Evolutionary conservation across 2,113 vertebrate species (phyloP), one percentile per base, ranked within the genome.

Genomic region (Pipra filicauda): DNA sequence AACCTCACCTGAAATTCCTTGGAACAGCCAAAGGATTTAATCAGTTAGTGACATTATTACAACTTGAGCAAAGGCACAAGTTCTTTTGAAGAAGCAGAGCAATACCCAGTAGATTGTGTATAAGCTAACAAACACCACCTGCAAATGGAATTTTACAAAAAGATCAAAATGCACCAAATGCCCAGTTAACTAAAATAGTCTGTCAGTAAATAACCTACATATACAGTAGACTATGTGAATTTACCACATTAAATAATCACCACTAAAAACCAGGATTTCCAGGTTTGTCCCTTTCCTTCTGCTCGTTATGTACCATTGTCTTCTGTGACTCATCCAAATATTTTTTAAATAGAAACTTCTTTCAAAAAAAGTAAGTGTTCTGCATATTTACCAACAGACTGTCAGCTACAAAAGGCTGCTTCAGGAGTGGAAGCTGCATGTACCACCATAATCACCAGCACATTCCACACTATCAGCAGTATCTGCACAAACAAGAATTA

Each of bases 301-400:
- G 48, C 51, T 87, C 48, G 35, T 52, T 67, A 35, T 5, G 2
- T 43, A 71, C 9, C 0, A 0, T 54, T 84, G 71, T 41, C 58
- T 72, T 65, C 59, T 58, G 31, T 92, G 88, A 90, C 21, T 93
- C 88, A 93, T 52, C 22, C 24, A 37, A 39, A 12, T 59, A 23
- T 49, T 61, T 79, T 96, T 83, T 5, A 43, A 84, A 83, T 55
- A 93, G 57, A 71, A 96, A 43, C 35, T 43, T 67, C 51, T 85
- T 90, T 70, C 51, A 14, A 62, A 70, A 91, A 83, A 90, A 75
- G 33, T 57, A 62, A 94, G 44, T 17, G 17, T 58, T 91, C 58
- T 76, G 71, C 43, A 33, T 85, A 89, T 80, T 93, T 92, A 61
- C 85, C 85, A 89, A 69, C 48, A 71, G 49, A 77, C 28, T 46